Evolutionary conservation across 2,797 vertebrate species (phyloP), one percentile per base, ranked within the genome.

Genomic region (Gambusia yucatana): DNA sequence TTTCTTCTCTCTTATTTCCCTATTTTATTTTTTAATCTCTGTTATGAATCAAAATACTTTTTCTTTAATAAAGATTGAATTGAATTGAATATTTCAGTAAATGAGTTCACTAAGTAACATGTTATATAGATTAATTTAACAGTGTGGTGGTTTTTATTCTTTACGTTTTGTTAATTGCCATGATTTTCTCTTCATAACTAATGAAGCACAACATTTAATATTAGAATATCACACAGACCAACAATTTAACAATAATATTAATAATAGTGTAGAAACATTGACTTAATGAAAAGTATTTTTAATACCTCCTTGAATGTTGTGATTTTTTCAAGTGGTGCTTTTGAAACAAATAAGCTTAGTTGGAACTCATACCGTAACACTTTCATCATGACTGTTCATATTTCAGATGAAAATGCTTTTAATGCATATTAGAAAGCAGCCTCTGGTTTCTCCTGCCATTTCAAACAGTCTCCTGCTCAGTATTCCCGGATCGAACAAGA

Each of bases 401-500:
- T 41, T 67, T 9, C 36, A 41, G 41, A 13, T 41, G 20, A 67
- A 67, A 67, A 39, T 33, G 22, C 16, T 48, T 33, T 30, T 17
- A 22, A 20, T 70, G 39, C 30, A 3, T 0, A 17, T 33, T 61
- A 17, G 30, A 25, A 13, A 30, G 1, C 33, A 41, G 3, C 6
- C 9, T 13, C 20, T 67, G 63, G 25, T 39, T 30, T 16, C 71
- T 76, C 14, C 78, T 55, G 52, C 30, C 77, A 14, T 25, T 10
- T 43, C 4, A 33, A n/a, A 70, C 93, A 99, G 98, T 96, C 97
- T 1, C 94, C 97, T 0, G 96, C 97, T 1, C 97, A 97, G 93
- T 98, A 98, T 86, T 87, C 88, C 50, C 93, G 93, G 82, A 97
- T 98, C 9, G 98, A 99, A 91, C 95, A 96, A 87, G 98, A 99